phyloP scores from a whole-genome alignment of 2,113 vertebrate genomes.

The Porphyrio hochstetteri region DNA sequence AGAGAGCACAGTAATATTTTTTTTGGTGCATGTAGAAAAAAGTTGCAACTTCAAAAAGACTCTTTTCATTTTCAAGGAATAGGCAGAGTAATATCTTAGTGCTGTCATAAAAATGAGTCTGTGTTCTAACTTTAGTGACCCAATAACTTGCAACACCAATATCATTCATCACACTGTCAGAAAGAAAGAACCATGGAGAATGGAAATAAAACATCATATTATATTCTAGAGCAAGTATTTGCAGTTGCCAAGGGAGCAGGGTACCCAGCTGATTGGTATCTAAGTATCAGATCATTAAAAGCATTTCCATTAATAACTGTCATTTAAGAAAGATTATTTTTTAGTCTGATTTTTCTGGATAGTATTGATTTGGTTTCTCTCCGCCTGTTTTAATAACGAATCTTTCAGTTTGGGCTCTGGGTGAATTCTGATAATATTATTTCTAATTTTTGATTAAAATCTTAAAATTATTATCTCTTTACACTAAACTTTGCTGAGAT shows the following conservation, averaged over 20 bases:
- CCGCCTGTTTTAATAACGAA: neutral
- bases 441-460: slow-evolving; percentile 12
- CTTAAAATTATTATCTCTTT: slow-evolving; percentile 1
- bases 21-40: neutral
- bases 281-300: slow-evolving; percentile 19
- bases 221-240: neutral
- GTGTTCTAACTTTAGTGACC: slow-evolving; percentile 35
- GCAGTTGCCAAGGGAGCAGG: neutral
- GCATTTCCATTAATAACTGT: neutral
- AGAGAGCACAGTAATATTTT: neutral
- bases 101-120: slow-evolving; percentile 49
- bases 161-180: slow-evolving; percentile 48
- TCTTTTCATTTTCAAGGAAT: slow-evolving; percentile 28
- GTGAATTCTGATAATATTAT: neutral
- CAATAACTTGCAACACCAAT: slow-evolving; percentile 38
- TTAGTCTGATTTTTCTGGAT: neutral
- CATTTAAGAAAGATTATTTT: neutral
- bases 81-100: slow-evolving; percentile 15
- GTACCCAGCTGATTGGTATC: neutral
- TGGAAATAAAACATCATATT: slow-evolving; percentile 5
- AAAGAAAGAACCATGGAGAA: neutral
- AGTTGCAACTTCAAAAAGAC: slow-evolving; percentile 3
- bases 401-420: neutral
- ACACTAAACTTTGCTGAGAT: neutral
- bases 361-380: neutral